Evolutionary conservation across 2,113 vertebrate genomes (phyloP).

Genomic region (Neodontobutis hainanensis): DNA sequence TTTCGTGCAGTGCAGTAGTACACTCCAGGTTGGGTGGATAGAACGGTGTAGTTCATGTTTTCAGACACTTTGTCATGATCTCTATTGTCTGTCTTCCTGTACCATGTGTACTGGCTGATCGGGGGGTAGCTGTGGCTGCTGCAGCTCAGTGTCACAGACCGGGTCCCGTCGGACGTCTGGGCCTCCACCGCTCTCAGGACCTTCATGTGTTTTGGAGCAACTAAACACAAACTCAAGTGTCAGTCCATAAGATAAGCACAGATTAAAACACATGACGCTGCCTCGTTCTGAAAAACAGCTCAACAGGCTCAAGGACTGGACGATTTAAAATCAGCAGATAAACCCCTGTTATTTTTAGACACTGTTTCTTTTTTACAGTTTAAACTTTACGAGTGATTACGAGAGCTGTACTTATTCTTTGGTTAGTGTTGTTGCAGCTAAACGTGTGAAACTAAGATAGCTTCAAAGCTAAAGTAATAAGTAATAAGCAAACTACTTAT

Average conservation of each 20-base stretch:
- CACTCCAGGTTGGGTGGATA: slow-evolving; percentile 41
- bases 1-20: slow-evolving; percentile 69
- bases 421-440: too few species aligned
- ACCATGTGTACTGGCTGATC: slow-evolving; percentile 40
- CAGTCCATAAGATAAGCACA: too few species aligned
- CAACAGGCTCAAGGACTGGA: too few species aligned
- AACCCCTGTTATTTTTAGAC: too few species aligned
- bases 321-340: too few species aligned
- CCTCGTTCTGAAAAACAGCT: not conserved
- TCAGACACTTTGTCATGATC: rapidly evolving
- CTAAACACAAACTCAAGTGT: slow-evolving; percentile 33
- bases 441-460: too few species aligned
- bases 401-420: too few species aligned
- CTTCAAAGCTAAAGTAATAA: too few species aligned
- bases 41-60: slow-evolving; percentile 15
- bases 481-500: too few species aligned
- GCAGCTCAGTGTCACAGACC: slow-evolving; percentile 59
- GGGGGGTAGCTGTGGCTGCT: slow-evolving; percentile 47
- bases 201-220: slow-evolving; percentile 48
- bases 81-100: not conserved
- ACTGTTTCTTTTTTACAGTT: too few species aligned
- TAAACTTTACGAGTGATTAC: too few species aligned
- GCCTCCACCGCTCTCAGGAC: slow-evolving; percentile 16
- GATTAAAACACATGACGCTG: not conserved
- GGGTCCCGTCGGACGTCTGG: rapidly evolving